Evolutionary conservation across 2,797 vertebrate genomes (phyloP).

Genomic region (Gymnothorax javanicus): DNA sequence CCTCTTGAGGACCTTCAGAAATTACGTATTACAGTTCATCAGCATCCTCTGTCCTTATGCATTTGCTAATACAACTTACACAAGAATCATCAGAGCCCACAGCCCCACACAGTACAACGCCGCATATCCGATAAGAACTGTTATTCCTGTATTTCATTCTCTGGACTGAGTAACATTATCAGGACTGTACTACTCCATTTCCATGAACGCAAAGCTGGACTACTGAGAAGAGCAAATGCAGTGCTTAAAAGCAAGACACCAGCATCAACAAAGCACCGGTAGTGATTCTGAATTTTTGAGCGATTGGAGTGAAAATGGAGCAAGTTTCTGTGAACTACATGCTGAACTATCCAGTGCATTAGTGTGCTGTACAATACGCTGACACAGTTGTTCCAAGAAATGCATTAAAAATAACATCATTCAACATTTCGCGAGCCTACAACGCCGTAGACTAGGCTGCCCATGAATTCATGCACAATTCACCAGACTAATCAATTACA

Average conservation of each 20-base stretch:
- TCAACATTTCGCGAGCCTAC: not conserved
- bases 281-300: constrained; percentile 21
- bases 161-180: constrained; percentile 47
- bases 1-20: not conserved
- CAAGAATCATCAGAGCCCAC: constrained; percentile 23
- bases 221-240: constrained; percentile 9
- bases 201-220: not conserved
- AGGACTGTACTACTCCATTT: constrained; percentile 35
- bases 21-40: not conserved
- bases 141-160: constrained; percentile 38
- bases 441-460: not conserved
- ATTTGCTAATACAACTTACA: not conserved
- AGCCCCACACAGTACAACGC: constrained; percentile 12
- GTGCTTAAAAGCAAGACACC: not conserved
- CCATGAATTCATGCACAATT: not conserved
- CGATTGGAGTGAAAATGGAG: constrained; percentile 11
- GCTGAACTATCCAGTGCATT: not conserved
- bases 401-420: not conserved
- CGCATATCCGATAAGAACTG: too few relatives aligned
- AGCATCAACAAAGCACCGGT: not conserved
- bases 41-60: not conserved
- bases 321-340: not conserved
- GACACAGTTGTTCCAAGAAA: not conserved
- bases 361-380: not conserved
- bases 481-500: not conserved